Evolutionary conservation across 2,888 invertebrate species (phyloP), one percentile per base, ranked within the genome.

Genomic region (Apodemia hepburni): DNA sequence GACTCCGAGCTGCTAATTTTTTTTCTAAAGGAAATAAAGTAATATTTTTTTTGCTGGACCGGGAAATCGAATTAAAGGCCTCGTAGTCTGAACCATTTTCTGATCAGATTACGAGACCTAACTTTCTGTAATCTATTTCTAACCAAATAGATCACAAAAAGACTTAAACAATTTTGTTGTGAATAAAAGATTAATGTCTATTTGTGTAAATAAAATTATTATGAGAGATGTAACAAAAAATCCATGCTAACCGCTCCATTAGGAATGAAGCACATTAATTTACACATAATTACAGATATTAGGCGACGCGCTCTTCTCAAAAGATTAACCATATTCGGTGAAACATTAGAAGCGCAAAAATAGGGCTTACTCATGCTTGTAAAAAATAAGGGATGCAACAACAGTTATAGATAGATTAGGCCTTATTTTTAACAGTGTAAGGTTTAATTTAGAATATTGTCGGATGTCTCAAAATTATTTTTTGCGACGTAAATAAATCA

Each of bases 261-360:
- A 62, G 47, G n/a, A 5, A 6, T 29, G 47, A 58, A 61, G 33
- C 45, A 62, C 62, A 62, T 62, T 47, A 62, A 62, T 62, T 62
- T 62, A 58, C 35, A 58, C 58, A 62, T 62, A 62, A 62, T 62
- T 62, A 62, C 58, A 45, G 47, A 35, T 49, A 62, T 62, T 58
- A 49, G 49, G 45, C 33, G 58, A 58, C 58, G 58, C 58, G 27
- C 8, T 54, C 27, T 29, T 54, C 51, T 54, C 54, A 29, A 54
- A 54, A 54, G 54, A 54, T 54, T 54, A 54, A 27, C 51, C 27
- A 54, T 54, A 22, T 54, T 22, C 51, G 6, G 22, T 54, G 54
- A 27, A 54, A 54, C 27, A 54, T 54, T 54, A 54, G 18, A 15
- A 54, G 27, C 27, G 54, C 54, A 54, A 54, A 54, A 45, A 45